Evolutionary conservation across 2,797 vertebrate genomes (phyloP).

Genomic region (Threskiornis aethiopicus): DNA sequence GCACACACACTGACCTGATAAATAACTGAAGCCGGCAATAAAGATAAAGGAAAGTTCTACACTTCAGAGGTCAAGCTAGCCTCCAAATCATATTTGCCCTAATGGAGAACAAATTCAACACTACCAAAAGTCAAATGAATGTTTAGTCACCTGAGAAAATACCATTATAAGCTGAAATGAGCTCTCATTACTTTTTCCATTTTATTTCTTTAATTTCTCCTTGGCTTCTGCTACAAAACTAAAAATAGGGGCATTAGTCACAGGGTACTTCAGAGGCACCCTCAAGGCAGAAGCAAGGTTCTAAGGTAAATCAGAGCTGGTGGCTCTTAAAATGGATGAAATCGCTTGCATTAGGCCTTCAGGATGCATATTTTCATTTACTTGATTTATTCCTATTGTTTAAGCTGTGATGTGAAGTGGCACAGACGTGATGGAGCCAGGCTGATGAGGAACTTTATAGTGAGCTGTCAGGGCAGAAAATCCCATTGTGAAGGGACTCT

Average conservation of each 20-base stretch:
- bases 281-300: slow-evolving; percentile 45
- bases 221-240: slow-evolving; percentile 45
- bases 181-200: slow-evolving; percentile 60
- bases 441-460: slow-evolving; percentile 26
- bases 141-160: slow-evolving; percentile 70
- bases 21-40: slow-evolving; percentile 33
- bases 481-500: not conserved
- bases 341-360: slow-evolving; percentile 29
- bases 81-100: slow-evolving; percentile 56
- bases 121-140: slow-evolving; percentile 66
- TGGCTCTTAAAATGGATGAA: slow-evolving; percentile 54
- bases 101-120: slow-evolving; percentile 63
- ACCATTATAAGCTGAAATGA: slow-evolving; percentile 60
- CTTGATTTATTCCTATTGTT: slow-evolving; percentile 63
- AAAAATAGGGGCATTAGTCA: slow-evolving; percentile 47
- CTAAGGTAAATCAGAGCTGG: slow-evolving; percentile 52
- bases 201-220: slow-evolving; percentile 60
- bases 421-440: not conserved
- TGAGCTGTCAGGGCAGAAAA: slow-evolving; percentile 35
- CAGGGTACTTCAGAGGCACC: slow-evolving; percentile 27
- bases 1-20: slow-evolving; percentile 48
- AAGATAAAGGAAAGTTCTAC: slow-evolving; percentile 55
- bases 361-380: slow-evolving; percentile 64
- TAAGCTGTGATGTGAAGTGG: slow-evolving; percentile 42
- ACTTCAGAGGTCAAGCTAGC: slow-evolving; percentile 60